These are phyloP conservation scores for Rhinatrema bivittatum DNA, from an alignment of 2,797 vertebrate genomes.

Conservation along the genomic window DNA sequence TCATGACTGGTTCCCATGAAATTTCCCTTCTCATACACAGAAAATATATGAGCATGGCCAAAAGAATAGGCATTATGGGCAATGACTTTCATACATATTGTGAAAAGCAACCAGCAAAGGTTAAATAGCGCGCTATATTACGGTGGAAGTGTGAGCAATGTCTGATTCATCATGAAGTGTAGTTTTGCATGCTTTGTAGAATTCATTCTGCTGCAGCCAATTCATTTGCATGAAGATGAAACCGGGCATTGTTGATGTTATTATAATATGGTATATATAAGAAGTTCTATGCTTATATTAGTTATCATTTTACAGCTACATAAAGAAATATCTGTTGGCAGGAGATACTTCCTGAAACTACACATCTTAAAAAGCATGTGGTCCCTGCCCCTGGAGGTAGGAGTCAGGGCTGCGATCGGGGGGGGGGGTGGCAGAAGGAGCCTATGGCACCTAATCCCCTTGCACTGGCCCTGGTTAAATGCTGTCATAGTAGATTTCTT, in stretches of 20 bases:
- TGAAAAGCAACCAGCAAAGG: background rate
- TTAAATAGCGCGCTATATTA: background rate
- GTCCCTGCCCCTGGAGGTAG: too few species aligned
- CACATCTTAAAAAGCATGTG: too few species aligned
- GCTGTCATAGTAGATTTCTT: too few species aligned
- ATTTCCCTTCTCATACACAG: background rate
- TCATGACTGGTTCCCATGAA: background rate
- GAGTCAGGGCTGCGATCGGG: too few species aligned
- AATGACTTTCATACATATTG: background rate
- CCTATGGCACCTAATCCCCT: too few species aligned
- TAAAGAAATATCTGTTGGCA: too few species aligned
- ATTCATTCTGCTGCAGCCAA: background rate
- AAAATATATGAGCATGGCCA: background rate
- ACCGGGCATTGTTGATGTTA: slow-evolving; percentile 1
- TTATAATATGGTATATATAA: background rate
- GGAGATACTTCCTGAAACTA: too few species aligned
- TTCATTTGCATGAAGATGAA: accelerated
- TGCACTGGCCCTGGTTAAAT: too few species aligned
- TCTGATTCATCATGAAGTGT: too few species aligned
- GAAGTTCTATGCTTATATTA: too few species aligned
- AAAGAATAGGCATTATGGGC: background rate
- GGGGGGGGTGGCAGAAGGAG: too few species aligned
- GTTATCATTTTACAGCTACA: too few species aligned
- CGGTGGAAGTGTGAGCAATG: background rate
- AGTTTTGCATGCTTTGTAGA: accelerated